Conservation (phyloP, 2,888 invertebrate species). For the Nasonia oneida region DNA sequence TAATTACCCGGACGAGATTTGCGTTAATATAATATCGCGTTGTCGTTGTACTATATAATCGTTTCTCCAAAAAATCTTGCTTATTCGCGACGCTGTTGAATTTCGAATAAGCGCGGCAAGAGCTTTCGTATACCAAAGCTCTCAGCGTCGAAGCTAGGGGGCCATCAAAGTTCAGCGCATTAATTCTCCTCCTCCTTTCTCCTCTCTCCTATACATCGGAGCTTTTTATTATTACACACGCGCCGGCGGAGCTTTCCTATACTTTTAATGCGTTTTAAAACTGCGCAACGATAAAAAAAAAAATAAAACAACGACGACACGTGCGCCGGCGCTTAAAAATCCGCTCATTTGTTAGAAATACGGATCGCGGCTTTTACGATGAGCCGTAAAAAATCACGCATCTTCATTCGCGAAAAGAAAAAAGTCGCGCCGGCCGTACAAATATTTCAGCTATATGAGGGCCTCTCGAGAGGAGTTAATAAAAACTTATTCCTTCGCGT, state of each 20-base stretch:
- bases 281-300: slow-evolving; percentile 14
- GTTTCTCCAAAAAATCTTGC: too few relatives aligned
- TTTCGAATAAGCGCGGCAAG: neutral
- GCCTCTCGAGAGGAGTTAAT: slow-evolving; percentile 40
- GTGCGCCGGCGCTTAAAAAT: slow-evolving; percentile 15
- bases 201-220: neutral
- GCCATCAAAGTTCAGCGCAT: neutral
- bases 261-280: slow-evolving; percentile 30
- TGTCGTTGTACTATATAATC: too few relatives aligned
- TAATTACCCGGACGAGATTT: too few relatives aligned
- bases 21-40: too few relatives aligned
- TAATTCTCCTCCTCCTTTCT: neutral
- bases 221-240: neutral
- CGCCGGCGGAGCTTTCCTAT: neutral
- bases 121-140: too few relatives aligned
- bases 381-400: slow-evolving; percentile 1
- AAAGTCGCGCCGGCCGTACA: neutral
- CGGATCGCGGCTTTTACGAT: neutral
- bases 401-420: neutral
- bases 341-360: slow-evolving; percentile 13
- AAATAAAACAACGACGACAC: neutral
- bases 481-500: slow-evolving; percentile 24
- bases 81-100: too few relatives aligned
- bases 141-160: too few relatives aligned
- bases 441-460: neutral